Base-by-base conservation (phyloP, 2,113 vertebrate genomes). In the Pongo pygmaeus region DNA sequence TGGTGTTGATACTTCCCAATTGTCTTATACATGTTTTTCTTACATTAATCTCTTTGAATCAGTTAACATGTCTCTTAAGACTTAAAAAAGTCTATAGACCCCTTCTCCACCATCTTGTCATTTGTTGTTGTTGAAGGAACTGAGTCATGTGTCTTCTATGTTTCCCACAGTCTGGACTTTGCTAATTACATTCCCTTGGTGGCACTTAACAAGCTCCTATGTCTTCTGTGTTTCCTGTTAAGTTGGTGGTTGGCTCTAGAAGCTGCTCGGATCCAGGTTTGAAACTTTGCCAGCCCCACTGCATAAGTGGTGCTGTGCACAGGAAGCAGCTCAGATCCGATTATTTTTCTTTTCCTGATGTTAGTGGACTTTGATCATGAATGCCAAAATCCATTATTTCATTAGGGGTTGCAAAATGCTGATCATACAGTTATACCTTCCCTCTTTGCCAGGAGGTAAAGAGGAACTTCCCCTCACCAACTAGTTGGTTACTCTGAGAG, bases 291-390 rank as follows among this genome's bases (percentile, higher is more conserved):
- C 13, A 16, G 22, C 8, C 48, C 48, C 27, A 27, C 38, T 14
- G 57, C 3, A 4, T 27, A 8, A 10, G 18, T 8, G 4, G 17
- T 50, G 55, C 35, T 52, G 23, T 20, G 20, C 7, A 0, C n/a
- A 69, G 50, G 67, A 59, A 61, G 43, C 43, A 23, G n/a, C 50
- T 91, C 18, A 17, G 50, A 23, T 35, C 14, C 0, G 0, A 79
- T 32, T 14, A 6, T 52, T 30, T 35, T 38, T 57, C 46, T 83
- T 32, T 70, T 74, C 74, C 75, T 40, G 74, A 27, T 23, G 35
- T 38, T 30, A 8, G 57, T 1, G 3, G 13, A 35, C 27, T 90
- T 25, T 55, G 32, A 11, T 59, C 50, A 25, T 22, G 40, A 64
- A 52, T 40, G 67, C 8, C 11, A 3, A 69, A 35, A 23, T 87